phyloP scores from a whole-genome alignment of 2,888 invertebrate species.

The Pollenia angustigena region DNA sequence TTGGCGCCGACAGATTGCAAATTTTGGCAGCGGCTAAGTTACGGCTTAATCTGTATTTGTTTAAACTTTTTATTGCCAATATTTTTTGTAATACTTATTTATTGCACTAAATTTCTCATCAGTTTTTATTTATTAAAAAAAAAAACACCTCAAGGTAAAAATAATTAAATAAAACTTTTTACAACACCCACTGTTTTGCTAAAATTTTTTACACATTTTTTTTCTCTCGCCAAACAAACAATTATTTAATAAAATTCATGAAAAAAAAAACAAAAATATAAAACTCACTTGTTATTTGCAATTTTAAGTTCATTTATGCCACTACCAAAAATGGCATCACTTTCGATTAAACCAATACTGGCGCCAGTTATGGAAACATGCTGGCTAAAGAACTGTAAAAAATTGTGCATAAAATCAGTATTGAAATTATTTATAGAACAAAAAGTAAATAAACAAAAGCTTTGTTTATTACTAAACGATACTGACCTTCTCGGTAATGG shows the following conservation, averaged over 20 bases:
- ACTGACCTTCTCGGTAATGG: conserved; percentile 82
- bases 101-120: not conserved
- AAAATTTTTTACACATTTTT: not conserved
- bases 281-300: conserved; percentile 81
- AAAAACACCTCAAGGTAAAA: conserved; percentile 34
- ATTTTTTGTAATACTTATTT: too few species aligned
- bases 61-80: too few species aligned
- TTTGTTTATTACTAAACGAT: not conserved
- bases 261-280: conserved; percentile 6
- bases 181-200: conserved; percentile 33
- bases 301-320: conserved; percentile 81
- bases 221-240: not conserved
- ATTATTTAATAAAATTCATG: conserved; percentile 14
- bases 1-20: too few species aligned
- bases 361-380: conserved; percentile 81
- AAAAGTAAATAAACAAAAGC: not conserved
- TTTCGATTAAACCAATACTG: conserved; percentile 82
- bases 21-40: too few species aligned
- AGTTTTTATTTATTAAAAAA: not conserved
- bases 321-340: conserved; percentile 82
- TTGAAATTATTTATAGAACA: conserved; percentile 11
- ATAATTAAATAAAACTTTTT: conserved; percentile 43
- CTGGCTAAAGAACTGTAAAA: conserved; percentile 78
- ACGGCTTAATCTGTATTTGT: too few species aligned
- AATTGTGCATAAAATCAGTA: conserved; percentile 31